Evolutionary conservation across 2,113 vertebrate species (phyloP), one percentile per base, ranked within the genome.

Genomic region (Pterophyllum scalare): DNA sequence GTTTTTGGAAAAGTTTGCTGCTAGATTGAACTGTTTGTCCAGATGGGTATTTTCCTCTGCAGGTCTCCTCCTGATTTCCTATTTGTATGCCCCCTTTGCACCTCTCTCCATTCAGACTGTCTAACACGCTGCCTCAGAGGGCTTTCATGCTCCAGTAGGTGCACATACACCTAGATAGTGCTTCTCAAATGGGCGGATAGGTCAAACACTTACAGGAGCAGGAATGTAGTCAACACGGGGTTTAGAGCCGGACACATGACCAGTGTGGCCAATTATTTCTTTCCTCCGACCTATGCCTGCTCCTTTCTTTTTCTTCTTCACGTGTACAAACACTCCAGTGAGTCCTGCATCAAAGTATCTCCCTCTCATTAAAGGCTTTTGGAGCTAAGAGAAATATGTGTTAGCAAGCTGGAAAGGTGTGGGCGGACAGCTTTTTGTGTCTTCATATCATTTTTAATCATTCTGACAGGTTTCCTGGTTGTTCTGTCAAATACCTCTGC

Each of bases 221-320:
- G 74, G 52, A 78, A 77, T 65, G 62, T 12, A 56, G 81, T 81
- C 35, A 4, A 74, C 13, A 15, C 65, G 72, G 60, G 49, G 11
- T 77, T 65, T 80, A 35, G 13, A 85, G 62, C 72, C 4, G 60
- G 76, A 79, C 58, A 2, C 57, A 58, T 20, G 2, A 62, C 19
- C 46, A 28, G 59, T 54, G 79, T 31, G 80, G 87, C 89, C 92
- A 92, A 90, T 93, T 92, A 92, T 91, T 88, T 88, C 11, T 40
- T 65, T 70, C 67, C 87, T 40, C 56, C 20, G 60, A 80, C 79
- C 65, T 49, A 20, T 15, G 60, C 82, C 65, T 6, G 3, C 17
- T 67, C 70, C 59, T 49, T 76, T 46, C 14, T 52, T 35, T 40
- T 70, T 10, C 24, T 74, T 49, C 70, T 76, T 40, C 77, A 70